Evolutionary conservation across 2,113 vertebrate genomes (phyloP).

Genomic region (Paraplagusia blochii): DNA sequence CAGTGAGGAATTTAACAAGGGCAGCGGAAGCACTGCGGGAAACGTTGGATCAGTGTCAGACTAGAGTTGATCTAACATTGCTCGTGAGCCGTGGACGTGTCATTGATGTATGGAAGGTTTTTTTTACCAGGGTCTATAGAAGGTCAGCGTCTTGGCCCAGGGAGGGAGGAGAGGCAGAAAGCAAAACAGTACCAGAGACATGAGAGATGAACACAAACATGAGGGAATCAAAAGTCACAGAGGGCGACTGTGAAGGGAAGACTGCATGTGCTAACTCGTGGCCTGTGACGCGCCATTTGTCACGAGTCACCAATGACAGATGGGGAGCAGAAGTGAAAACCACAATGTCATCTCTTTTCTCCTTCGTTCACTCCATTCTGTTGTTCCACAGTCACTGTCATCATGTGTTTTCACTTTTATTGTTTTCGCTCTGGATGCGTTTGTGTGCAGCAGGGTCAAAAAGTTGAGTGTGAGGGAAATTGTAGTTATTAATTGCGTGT

Average conservation of each 20-base stretch:
- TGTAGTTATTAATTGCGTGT: too few species aligned
- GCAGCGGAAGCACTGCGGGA: slow-evolving; percentile 30
- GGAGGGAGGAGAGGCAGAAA: background rate
- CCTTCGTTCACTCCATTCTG: slow-evolving; percentile 15
- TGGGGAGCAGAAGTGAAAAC: slow-evolving; percentile 25
- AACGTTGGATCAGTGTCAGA: slow-evolving; percentile 37
- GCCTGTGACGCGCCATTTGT: slow-evolving; percentile 43
- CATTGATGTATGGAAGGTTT: slow-evolving; percentile 19
- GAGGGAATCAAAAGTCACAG: background rate
- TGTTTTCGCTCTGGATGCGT: background rate
- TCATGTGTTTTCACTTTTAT: slow-evolving; percentile 24
- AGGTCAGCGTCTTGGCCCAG: background rate
- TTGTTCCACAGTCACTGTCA: slow-evolving; percentile 8
- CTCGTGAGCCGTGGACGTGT: slow-evolving; percentile 23
- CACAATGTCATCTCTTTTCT: slow-evolving; percentile 34
- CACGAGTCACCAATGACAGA: slow-evolving; percentile 45
- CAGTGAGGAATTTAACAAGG: slow-evolving; percentile 40
- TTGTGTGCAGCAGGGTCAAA: background rate
- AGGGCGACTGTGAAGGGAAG: slow-evolving; percentile 15
- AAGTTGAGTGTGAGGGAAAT: too few species aligned
- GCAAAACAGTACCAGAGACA: slow-evolving; percentile 10
- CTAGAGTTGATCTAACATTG: slow-evolving; percentile 38
- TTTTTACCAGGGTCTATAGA: slow-evolving; percentile 33
- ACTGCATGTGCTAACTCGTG: slow-evolving; percentile 34
- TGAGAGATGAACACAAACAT: slow-evolving; percentile 1